Evolutionary conservation across 2,888 invertebrate genomes (phyloP).

Genomic region (Drosophila stalkeri): DNA sequence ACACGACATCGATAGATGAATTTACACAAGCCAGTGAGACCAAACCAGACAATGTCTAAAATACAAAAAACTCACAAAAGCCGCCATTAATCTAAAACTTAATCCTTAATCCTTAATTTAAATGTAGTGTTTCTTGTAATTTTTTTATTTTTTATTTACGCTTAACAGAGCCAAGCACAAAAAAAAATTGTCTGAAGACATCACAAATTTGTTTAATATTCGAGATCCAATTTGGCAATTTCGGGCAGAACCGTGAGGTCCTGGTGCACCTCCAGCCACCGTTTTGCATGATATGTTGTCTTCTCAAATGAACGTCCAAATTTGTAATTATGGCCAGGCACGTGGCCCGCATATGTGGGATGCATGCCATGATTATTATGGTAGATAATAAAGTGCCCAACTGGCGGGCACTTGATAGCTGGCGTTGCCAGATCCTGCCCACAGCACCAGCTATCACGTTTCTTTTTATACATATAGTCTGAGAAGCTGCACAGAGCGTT

Average conservation of each 20-base stretch:
- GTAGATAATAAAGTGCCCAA: slow-evolving; percentile 87
- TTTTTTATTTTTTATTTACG: neutral
- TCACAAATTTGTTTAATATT: slow-evolving; percentile 37
- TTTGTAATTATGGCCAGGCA: slow-evolving; percentile 90
- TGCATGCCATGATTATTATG: slow-evolving; percentile 90
- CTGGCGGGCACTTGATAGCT: slow-evolving; percentile 71
- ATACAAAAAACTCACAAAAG: neutral
- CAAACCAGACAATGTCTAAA: neutral
- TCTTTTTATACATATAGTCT: slow-evolving; percentile 89
- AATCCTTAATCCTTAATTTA: neutral
- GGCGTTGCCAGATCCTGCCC: slow-evolving; percentile 73
- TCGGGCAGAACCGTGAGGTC: slow-evolving; percentile 69
- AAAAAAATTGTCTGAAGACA: neutral
- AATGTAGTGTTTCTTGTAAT: neutral
- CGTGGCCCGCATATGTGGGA: slow-evolving; percentile 92
- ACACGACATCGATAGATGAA: slow-evolving; percentile 33
- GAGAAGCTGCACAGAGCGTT: slow-evolving; percentile 91
- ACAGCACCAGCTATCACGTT: slow-evolving; percentile 90
- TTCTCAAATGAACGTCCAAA: slow-evolving; percentile 92
- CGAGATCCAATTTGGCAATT: slow-evolving; percentile 61
- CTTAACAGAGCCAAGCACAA: neutral
- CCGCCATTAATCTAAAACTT: slow-evolving; percentile 14
- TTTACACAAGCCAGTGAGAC: slow-evolving; percentile 7
- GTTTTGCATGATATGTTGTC: slow-evolving; percentile 90
- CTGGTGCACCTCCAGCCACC: slow-evolving; percentile 87